Evolutionary conservation across 2,113 vertebrate species (phyloP), one percentile per base, ranked within the genome.

Genomic region (Callaeas wilsoni): DNA sequence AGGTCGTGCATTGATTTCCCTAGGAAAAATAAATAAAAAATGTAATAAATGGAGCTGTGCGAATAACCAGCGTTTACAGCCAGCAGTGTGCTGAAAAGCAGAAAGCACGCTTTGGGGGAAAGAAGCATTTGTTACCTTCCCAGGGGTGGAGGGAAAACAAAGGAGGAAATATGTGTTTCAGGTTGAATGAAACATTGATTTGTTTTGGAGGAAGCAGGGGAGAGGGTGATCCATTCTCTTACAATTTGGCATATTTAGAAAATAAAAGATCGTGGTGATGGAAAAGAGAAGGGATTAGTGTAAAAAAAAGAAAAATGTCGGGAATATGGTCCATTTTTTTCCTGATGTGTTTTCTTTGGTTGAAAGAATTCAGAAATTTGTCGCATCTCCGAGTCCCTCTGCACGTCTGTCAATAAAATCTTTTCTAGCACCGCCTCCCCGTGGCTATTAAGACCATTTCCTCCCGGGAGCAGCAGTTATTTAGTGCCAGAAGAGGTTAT

Each of bases 111-210:
- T 76, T 81, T 13, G 35, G 78, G 65, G 92, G 35, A 75, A 84
- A 82, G 73, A 11, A 64, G 56, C 62, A 70, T 91, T 95, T 94
- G 71, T 84, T 91, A 52, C 74, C 76, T 84, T 91, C 87, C 84
- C 73, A 52, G 27, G 32, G 67, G 74, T 26, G 35, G 44, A 88
- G n/a, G 49, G 52, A 92, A 85, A 94, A 79, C 3, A 15, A 71
- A 76, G 49, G 26, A 82, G 92, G 90, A 94, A 90, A 82, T 91
- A 56, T 17, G 16, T 41, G 82, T 87, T 94, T 94, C 78, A 53
- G 90, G 87, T 87, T 85, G 94, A 85, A 91, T 78, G 90, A 82
- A 94, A 44, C 82, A 94, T 90, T 75, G 90, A 94, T 92, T 93
- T 91, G 81, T 78, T 95, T 70, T 11, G 85, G 47, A 73, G 63